phyloP scores from a whole-genome alignment of 2,113 vertebrate genomes.

The Salvelinus namaycush region DNA sequence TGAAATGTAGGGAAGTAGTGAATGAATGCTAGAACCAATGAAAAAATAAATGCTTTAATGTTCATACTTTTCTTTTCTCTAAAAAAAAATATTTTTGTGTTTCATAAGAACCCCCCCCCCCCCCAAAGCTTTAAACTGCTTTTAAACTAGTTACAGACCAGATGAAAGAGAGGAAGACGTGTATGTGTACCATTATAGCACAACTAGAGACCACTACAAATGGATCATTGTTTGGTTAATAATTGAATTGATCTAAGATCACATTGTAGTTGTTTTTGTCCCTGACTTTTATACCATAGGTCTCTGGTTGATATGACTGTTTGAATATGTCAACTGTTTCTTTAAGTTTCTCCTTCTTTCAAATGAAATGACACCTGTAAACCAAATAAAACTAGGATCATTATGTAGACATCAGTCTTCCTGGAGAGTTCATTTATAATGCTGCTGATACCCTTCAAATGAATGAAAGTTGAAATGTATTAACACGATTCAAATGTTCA shows the following conservation, averaged over 20 bases:
- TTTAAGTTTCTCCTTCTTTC: constrained; percentile 32
- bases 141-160: constrained; percentile 20
- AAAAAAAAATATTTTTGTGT: constrained; percentile 28
- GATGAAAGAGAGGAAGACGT: constrained; percentile 1
- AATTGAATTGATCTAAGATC: not conserved
- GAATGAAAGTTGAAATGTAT: not conserved
- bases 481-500: not conserved
- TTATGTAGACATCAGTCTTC: constrained; percentile 39
- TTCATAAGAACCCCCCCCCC: constrained; percentile 29
- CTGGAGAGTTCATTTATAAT: constrained; percentile 4
- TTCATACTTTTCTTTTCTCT: constrained; percentile 56
- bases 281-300: not conserved
- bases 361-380: constrained; percentile 41
- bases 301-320: constrained; percentile 16
- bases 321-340: constrained; percentile 11
- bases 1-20: constrained; percentile 49
- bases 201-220: constrained; percentile 19
- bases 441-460: not conserved
- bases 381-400: constrained; percentile 62
- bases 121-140: constrained; percentile 65
- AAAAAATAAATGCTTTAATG: constrained; percentile 74
- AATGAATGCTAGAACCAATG: constrained; percentile 73
- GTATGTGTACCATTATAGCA: not conserved
- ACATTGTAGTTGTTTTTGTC: not conserved
- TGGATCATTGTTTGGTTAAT: not conserved